Percentiles rank a stretch among this genome's conserved stretches.
Conservation (phyloP, 2,797 vertebrate genomes). For the Gymnothorax reevesii region DNA sequence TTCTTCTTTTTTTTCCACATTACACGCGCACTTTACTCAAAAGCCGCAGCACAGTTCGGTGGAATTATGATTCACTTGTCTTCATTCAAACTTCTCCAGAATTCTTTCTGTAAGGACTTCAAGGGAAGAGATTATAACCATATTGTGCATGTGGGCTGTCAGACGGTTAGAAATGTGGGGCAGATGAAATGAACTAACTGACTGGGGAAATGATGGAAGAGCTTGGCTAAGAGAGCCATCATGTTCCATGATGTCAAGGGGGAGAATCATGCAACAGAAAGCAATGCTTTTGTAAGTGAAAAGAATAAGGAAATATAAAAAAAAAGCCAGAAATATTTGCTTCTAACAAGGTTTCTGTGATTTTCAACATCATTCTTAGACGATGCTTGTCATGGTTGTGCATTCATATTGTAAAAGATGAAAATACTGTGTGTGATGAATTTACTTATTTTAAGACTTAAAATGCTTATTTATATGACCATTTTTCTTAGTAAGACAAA, state of each 20-base stretch:
- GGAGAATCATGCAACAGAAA: slow-evolving; percentile 28
- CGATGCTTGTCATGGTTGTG: too few species aligned
- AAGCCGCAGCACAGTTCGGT: slow-evolving; percentile 1
- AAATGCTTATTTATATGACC: too few species aligned
- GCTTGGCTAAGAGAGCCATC: slow-evolving; percentile 43
- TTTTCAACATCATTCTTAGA: background rate
- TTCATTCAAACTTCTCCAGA: slow-evolving; percentile 38
- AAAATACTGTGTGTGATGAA: too few species aligned
- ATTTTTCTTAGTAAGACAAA: too few species aligned
- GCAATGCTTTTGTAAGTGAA: slow-evolving; percentile 34
- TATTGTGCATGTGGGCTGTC: slow-evolving; percentile 27
- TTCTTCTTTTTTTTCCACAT: slow-evolving; percentile 10
- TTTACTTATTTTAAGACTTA: too few species aligned
- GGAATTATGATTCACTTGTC: slow-evolving; percentile 18
- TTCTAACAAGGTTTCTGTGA: background rate
- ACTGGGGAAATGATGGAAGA: slow-evolving; percentile 47
- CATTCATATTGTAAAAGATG: too few species aligned
- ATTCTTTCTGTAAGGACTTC: slow-evolving; percentile 21
- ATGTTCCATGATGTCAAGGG: slow-evolving; percentile 36
- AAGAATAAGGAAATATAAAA: slow-evolving; percentile 33
- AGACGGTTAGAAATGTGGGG: slow-evolving; percentile 46
- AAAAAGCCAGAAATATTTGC: background rate
- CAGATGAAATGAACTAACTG: slow-evolving; percentile 53
- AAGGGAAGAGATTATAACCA: slow-evolving; percentile 45
- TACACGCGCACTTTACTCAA: slow-evolving; percentile 8